Evolutionary conservation across 2,888 invertebrate species (phyloP).

Genomic region (Ferdinandea cuprea): DNA sequence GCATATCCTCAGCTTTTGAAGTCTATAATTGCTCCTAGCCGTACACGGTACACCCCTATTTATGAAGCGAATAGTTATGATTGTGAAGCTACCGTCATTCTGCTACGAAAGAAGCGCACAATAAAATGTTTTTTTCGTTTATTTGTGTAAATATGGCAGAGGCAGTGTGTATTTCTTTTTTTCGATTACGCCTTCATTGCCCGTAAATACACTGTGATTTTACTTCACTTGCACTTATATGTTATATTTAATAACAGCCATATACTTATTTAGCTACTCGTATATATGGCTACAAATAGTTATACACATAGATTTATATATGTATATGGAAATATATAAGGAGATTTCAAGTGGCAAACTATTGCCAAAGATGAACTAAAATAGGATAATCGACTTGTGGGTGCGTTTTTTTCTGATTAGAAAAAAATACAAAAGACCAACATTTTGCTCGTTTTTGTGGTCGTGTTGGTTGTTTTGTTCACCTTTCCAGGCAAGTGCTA

Average conservation of each 20-base stretch:
- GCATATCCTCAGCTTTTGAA: conserved; percentile 58
- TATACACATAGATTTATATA: conserved; percentile 21
- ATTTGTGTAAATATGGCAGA: conserved; percentile 13
- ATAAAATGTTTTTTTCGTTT: conserved; percentile 17
- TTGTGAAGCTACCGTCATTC: conserved; percentile 41
- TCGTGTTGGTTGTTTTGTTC: conserved; percentile 17
- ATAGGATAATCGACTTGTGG: conserved; percentile 16
- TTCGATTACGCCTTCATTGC: conserved; percentile 44
- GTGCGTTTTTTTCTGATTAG: conserved; percentile 36
- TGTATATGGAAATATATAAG: conserved; percentile 28
- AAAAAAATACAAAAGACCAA: background rate
- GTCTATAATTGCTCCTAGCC: conserved; percentile 41
- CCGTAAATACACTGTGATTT: conserved; percentile 61
- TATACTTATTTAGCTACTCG: conserved; percentile 55
- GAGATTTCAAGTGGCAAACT: conserved; percentile 47
- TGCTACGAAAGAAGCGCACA: conserved; percentile 13
- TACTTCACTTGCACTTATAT: conserved; percentile 63
- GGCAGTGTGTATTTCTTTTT: conserved; percentile 34
- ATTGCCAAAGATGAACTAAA: conserved; percentile 12
- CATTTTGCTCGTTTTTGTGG: background rate
- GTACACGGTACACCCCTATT: conserved; percentile 46
- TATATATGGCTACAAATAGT: conserved; percentile 32
- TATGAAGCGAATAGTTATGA: conserved; percentile 26
- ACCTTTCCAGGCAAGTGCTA: too few relatives aligned
- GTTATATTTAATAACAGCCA: conserved; percentile 66